Percentiles rank a stretch among this genome's conserved stretches.
These are phyloP conservation scores for Uropsilus gracilis DNA, from an alignment of 2,113 vertebrate genomes.

Conservation along the genomic window DNA sequence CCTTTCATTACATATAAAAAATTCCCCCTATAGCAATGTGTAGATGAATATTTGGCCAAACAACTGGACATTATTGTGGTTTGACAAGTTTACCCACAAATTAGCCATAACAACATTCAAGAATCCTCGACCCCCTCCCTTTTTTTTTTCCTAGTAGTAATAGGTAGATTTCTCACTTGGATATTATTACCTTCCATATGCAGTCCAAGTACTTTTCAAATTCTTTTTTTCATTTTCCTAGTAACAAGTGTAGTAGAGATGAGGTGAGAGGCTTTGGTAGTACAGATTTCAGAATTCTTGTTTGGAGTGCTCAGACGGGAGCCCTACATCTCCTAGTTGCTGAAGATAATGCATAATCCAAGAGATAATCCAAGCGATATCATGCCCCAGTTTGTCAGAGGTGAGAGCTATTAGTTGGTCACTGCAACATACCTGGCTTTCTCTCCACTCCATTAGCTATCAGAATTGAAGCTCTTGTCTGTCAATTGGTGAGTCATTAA, in stretches of 20 bases:
- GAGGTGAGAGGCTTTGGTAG: not conserved
- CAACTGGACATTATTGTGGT: not conserved
- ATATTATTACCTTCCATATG: not conserved
- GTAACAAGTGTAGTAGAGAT: not conserved
- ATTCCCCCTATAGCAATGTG: not conserved
- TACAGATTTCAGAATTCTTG: not conserved
- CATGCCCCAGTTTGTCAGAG: not conserved
- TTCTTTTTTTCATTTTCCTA: not conserved
- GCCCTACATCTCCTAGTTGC: not conserved
- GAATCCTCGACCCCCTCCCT: not conserved
- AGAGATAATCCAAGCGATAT: not conserved
- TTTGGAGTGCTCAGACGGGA: not conserved
- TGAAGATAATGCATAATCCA: not conserved
- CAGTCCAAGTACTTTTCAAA: not conserved
- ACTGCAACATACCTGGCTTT: not conserved
- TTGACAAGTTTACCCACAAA: not conserved
- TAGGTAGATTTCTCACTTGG: not conserved
- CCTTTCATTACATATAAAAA: not conserved
- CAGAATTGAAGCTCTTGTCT: not conserved
- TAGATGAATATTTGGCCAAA: not conserved
- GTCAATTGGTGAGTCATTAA: not conserved
- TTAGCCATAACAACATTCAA: not conserved
- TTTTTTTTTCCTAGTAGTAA: not conserved
- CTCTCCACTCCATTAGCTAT: not conserved
- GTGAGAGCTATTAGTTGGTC: not conserved